Conservation (phyloP, 2,113 vertebrate genomes). For the Ploceus nigricollis region DNA sequence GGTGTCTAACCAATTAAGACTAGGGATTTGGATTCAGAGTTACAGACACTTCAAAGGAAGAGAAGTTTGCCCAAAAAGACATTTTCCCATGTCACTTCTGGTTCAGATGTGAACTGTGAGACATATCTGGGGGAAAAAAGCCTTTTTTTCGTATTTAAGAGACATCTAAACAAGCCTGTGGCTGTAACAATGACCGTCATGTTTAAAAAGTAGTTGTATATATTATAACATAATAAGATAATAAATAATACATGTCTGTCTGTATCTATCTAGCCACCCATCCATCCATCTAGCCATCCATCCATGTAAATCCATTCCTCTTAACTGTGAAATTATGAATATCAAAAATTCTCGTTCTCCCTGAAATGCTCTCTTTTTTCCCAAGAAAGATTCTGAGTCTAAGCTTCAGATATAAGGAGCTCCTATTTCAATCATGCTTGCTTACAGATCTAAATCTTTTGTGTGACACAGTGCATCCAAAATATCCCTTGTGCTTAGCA, state of each 20-base stretch:
- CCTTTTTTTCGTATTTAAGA: background rate
- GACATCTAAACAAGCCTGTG: background rate
- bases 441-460: background rate
- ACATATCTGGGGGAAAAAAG: background rate
- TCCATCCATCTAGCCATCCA: conserved; percentile 26
- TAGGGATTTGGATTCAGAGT: background rate
- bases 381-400: background rate
- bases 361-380: background rate
- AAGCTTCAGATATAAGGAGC: background rate
- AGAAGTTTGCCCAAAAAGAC: background rate
- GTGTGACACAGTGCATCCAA: background rate
- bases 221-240: conserved; percentile 37
- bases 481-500: background rate
- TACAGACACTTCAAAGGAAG: conserved; percentile 30
- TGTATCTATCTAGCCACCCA: background rate
- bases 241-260: conserved; percentile 56
- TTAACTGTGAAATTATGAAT: background rate
- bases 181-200: background rate
- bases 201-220: conserved; percentile 42
- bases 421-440: background rate
- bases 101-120: background rate
- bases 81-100: background rate
- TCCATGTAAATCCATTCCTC: conserved; percentile 14
- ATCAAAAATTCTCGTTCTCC: background rate
- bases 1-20: conserved; percentile 33